Evolutionary conservation across 2,888 invertebrate genomes (phyloP).

Genomic region (Papilio gigon): DNA sequence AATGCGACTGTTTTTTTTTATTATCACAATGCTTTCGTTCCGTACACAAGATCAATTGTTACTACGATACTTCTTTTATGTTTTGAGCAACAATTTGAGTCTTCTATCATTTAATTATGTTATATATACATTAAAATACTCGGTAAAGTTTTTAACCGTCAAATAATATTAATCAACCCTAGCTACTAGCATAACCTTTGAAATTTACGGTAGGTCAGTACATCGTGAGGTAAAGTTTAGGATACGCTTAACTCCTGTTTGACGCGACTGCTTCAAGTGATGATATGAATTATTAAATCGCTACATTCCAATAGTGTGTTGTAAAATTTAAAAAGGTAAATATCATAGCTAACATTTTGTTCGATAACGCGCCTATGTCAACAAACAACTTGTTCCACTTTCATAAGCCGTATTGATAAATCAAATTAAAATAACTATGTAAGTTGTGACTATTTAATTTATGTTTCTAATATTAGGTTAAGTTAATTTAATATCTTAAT

Average conservation of each 20-base stretch:
- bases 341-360: neutral
- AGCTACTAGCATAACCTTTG: slow-evolving; percentile 15
- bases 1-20: neutral
- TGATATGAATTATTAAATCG: too few relatives aligned
- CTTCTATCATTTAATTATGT: neutral
- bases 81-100: neutral
- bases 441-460: neutral
- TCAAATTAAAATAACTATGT: slow-evolving; percentile 21
- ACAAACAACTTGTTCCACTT: slow-evolving; percentile 21
- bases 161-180: neutral
- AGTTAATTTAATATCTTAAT: neutral
- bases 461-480: neutral
- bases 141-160: neutral
- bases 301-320: too few relatives aligned
- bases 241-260: too few relatives aligned
- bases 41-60: neutral
- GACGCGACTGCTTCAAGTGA: too few relatives aligned
- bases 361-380: neutral
- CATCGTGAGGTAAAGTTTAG: slow-evolving; percentile 3
- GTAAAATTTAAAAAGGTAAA: too few relatives aligned
- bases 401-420: slow-evolving; percentile 15
- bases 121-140: neutral
- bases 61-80: neutral
- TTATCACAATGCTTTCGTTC: neutral
- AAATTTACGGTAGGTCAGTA: slow-evolving; percentile 24